Evolutionary conservation across 2,888 invertebrate genomes (phyloP).

Genomic region (Drosophila tanythrix): DNA sequence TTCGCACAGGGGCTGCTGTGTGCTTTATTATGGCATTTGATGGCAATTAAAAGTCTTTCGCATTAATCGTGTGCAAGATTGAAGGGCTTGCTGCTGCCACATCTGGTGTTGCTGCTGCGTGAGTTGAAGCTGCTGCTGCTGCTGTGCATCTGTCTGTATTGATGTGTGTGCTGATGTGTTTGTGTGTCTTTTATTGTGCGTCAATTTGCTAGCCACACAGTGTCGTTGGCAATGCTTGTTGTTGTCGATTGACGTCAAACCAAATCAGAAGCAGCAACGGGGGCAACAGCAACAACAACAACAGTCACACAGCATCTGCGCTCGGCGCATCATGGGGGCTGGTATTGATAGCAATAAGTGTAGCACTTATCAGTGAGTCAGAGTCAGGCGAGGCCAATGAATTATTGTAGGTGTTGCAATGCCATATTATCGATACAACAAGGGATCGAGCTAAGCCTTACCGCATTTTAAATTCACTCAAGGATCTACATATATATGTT

Average conservation of each 20-base stretch:
- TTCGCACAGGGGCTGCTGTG: constrained; percentile 40
- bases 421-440: background rate
- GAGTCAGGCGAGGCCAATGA: constrained; percentile 46
- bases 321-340: constrained; percentile 56
- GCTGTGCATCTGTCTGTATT: constrained; percentile 11
- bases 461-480: background rate
- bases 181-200: constrained; percentile 58
- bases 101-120: constrained; percentile 8
- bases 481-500: background rate
- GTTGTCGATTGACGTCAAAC: constrained; percentile 78
- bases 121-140: constrained; percentile 12
- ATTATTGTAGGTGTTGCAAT: constrained; percentile 60
- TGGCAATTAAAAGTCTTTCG: constrained; percentile 79
- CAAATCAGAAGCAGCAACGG: constrained; percentile 46
- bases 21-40: constrained; percentile 61
- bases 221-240: constrained; percentile 70
- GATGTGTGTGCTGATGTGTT: constrained; percentile 1
- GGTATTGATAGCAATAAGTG: constrained; percentile 52
- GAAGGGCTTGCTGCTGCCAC: constrained; percentile 44
- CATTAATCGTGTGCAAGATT: constrained; percentile 59
- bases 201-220: constrained; percentile 76
- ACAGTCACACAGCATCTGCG: constrained; percentile 30
- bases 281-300: constrained; percentile 24
- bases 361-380: constrained; percentile 54
- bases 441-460: background rate